Evolutionary conservation across 2,888 invertebrate genomes (phyloP).

Genomic region (Eristalis pertinax): DNA sequence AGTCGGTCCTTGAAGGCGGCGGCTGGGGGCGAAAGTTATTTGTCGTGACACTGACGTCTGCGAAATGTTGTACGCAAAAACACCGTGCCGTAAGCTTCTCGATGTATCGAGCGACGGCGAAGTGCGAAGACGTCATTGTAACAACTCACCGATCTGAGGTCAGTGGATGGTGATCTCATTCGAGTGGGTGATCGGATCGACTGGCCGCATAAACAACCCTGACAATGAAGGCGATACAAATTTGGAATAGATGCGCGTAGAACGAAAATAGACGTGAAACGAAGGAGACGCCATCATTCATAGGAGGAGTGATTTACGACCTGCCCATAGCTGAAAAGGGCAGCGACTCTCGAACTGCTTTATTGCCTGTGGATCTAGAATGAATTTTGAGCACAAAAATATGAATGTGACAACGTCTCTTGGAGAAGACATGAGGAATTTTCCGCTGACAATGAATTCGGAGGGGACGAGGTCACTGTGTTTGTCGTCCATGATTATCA

Average conservation of each 20-base stretch:
- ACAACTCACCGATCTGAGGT: background rate
- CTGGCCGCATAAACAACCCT: conserved; percentile 31
- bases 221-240: conserved; percentile 34
- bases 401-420: background rate
- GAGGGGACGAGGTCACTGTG: background rate
- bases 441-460: background rate
- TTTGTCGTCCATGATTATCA: background rate
- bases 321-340: conserved; percentile 16
- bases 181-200: background rate
- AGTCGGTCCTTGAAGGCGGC: conserved; percentile 38
- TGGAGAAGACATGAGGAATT: background rate
- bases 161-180: conserved; percentile 35
- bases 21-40: conserved; percentile 35
- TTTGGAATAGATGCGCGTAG: background rate
- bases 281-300: background rate
- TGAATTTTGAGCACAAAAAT: background rate
- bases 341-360: conserved; percentile 8
- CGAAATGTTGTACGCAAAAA: background rate
- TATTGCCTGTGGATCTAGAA: no score
- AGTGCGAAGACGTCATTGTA: background rate
- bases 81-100: background rate
- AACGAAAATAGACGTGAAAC: conserved; percentile 17
- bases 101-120: background rate
- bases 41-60: background rate
- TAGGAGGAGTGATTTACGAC: background rate